Evolutionary conservation across 1,140 invertebrate species (phyloP), one percentile per base, ranked within the genome.

Genomic region (Drosophila guanche): DNA sequence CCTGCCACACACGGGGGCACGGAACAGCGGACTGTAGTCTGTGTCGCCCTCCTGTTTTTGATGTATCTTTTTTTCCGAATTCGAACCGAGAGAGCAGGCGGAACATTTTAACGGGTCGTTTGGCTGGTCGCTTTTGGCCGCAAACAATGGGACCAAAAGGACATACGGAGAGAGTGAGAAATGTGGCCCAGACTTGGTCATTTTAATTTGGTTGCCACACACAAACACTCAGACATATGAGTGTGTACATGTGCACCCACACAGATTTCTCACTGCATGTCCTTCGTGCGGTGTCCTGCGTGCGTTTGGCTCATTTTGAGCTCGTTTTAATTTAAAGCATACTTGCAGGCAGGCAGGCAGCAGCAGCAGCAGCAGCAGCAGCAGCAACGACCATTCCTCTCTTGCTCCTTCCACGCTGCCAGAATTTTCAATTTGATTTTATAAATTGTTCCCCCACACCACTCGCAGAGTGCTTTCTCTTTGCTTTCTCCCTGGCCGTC

Each of bases 291-390:
- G 56, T 58, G 61, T 73, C 16, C 16, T 20, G 53, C 76, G 73
- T 76, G 68, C 37, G 47, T 47, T 54, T 65, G 46, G 41, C 76
- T 73, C 74, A 68, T 79, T 76, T 79, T 56, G 61, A 22, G 76
- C 53, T 71, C 42, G 68, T 76, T 76, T 76, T 79, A 73, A 73
- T 76, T 73, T 73, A 63, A 76, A 76, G 46, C 62, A 68, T 63
- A 59, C 57, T 54, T 58, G 33, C 48, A 42, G 63, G 62, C 69
- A 20, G 16, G 57, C 62, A 61, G 10, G 16, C 16, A 20, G 16
- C 16, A 20, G 16, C 16, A 20, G 57, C 62, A 61, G 10, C n/a
- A n/a, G n/a, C n/a, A n/a, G 16, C 16, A 20, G 16, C 16, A 20
- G 16, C 16, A 20, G 57, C 62, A 61, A 5, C 23, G 43, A 37